phyloP scores from a whole-genome alignment of 2,797 vertebrate genomes.

The Platyrinchus mystaceus region DNA sequence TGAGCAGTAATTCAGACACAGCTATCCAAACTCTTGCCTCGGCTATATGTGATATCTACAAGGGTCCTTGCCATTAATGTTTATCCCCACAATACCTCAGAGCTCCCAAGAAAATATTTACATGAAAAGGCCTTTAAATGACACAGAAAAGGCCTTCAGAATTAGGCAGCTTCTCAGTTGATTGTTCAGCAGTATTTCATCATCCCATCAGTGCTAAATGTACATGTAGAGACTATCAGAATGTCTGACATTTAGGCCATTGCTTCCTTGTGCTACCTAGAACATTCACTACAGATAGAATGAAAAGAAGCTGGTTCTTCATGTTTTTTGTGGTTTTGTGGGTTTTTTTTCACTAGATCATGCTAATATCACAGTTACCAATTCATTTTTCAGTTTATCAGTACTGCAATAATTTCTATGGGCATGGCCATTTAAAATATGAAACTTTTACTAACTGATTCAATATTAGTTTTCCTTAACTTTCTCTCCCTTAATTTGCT shows the following conservation, averaged over 20 bases:
- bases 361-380: neutral
- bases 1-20: neutral
- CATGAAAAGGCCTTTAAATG: neutral
- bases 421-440: neutral
- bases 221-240: neutral
- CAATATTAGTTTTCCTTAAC: neutral
- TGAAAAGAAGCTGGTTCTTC: neutral
- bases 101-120: neutral
- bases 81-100: neutral
- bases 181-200: neutral
- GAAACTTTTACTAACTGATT: neutral
- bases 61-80: neutral
- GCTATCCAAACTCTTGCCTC: neutral
- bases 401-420: neutral
- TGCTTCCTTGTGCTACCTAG: neutral
- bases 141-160: neutral
- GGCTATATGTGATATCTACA: neutral
- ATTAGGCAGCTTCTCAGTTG: neutral
- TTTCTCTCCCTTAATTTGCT: neutral
- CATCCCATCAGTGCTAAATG: neutral
- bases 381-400: neutral
- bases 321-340: no score
- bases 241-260: neutral
- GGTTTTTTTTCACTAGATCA: neutral
- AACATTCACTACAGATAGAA: neutral